Conservation (phyloP, 2,113 vertebrate genomes). For the Pagrus major region DNA sequence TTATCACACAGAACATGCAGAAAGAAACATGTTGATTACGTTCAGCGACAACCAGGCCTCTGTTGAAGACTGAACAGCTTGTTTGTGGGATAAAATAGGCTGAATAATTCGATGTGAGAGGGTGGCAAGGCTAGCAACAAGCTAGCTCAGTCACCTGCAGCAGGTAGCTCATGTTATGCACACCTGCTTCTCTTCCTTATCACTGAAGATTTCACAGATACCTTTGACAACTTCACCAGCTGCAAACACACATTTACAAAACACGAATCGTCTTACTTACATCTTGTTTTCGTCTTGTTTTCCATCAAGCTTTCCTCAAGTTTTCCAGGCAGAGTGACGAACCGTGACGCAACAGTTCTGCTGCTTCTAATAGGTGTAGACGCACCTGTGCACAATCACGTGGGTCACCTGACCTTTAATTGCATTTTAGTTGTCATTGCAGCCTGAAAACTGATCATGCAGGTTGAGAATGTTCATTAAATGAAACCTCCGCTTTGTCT, state of each 20-base stretch:
- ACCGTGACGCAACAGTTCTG: not conserved
- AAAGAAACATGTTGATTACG: not conserved
- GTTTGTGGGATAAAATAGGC: not conserved
- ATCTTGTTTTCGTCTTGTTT: not conserved
- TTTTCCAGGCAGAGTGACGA: not conserved
- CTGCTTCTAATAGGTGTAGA: not conserved
- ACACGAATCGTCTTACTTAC: not conserved
- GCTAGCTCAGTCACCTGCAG: not conserved
- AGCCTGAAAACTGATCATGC: too few species aligned
- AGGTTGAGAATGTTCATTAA: not conserved
- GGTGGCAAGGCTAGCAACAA: not conserved
- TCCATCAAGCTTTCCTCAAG: not conserved
- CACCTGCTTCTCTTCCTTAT: not conserved
- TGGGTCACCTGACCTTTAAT: slow-evolving; percentile 4
- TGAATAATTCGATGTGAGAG: not conserved
- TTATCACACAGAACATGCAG: not conserved
- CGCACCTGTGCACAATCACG: not conserved
- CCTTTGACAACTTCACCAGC: not conserved
- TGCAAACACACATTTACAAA: not conserved
- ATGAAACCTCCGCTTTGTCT: not conserved
- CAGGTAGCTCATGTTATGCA: not conserved
- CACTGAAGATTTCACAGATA: not conserved
- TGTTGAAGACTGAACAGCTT: not conserved
- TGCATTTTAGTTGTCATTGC: not conserved
- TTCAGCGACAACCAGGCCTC: too few species aligned